Conservation (phyloP, 1,140 invertebrate genomes). For the Leptopilina clavipes region DNA sequence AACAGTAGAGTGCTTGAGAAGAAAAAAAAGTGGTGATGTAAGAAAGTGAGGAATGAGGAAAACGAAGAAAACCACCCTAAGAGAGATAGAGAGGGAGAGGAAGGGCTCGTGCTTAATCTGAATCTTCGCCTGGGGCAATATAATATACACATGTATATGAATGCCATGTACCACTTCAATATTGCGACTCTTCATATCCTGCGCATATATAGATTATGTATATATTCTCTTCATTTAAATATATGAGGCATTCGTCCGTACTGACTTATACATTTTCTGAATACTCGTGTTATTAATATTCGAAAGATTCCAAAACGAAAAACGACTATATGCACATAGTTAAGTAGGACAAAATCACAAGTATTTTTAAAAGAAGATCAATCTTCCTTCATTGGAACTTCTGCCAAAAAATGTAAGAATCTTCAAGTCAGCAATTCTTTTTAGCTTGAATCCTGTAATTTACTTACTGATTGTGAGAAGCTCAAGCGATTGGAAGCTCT, state of each 20-base stretch:
- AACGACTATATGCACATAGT: not conserved
- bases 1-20: constrained; percentile 41
- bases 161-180: constrained; percentile 53
- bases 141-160: constrained; percentile 51
- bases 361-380: not conserved
- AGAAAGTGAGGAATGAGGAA: constrained; percentile 42
- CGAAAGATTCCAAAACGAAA: constrained; percentile 36
- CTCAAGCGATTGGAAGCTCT: not conserved
- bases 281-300: constrained; percentile 50
- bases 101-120: constrained; percentile 58
- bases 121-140: constrained; percentile 56
- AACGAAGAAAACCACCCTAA: constrained; percentile 33
- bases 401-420: constrained; percentile 18
- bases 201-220: constrained; percentile 25
- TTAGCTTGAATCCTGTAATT: not conserved
- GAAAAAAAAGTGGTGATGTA: constrained; percentile 36
- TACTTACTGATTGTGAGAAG: not conserved
- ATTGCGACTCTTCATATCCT: constrained; percentile 42
- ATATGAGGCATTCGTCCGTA: constrained; percentile 29
- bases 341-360: not conserved
- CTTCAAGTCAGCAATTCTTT: not conserved
- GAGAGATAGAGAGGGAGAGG: constrained; percentile 40
- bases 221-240: constrained; percentile 34
- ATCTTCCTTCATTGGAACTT: constrained; percentile 2
- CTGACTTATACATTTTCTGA: constrained; percentile 44